Evolutionary conservation across 1,140 invertebrate genomes (phyloP).

Genomic region (Cepaea nemoralis): DNA sequence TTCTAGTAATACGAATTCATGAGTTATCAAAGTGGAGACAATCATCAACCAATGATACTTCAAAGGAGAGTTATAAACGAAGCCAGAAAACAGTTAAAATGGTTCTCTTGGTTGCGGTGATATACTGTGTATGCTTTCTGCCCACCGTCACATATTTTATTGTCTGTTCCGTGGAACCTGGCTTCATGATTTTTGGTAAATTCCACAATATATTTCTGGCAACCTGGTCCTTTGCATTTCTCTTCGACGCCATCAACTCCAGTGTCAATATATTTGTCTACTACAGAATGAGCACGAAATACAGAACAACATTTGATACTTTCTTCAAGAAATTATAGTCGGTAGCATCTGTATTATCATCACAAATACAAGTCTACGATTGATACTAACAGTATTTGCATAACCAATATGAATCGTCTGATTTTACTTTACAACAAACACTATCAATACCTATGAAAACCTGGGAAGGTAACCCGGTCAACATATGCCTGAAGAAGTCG

Average conservation of each 20-base stretch:
- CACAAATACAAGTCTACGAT: no score
- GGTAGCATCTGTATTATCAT: no score
- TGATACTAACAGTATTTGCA: no score
- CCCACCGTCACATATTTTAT: background rate
- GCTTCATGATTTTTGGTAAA: background rate
- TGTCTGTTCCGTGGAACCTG: background rate
- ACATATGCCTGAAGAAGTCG: no score
- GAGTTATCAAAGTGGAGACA: background rate
- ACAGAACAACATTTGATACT: background rate
- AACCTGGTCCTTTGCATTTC: background rate
- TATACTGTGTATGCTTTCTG: background rate
- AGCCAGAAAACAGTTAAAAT: constrained; percentile 11
- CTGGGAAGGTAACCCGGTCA: no score
- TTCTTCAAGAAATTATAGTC: no score
- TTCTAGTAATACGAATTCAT: background rate
- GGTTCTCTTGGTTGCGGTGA: background rate
- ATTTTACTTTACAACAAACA: no score
- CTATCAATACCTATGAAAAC: no score
- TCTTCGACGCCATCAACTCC: background rate
- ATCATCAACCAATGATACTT: background rate
- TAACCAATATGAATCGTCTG: no score
- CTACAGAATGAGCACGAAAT: constrained; percentile 16
- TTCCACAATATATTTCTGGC: background rate
- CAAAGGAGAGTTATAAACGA: background rate
- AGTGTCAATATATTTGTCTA: constrained; percentile 12